These are phyloP conservation scores for Labeo calbasu DNA, from an alignment of 2,797 vertebrate species.

Conservation along the genomic window DNA sequence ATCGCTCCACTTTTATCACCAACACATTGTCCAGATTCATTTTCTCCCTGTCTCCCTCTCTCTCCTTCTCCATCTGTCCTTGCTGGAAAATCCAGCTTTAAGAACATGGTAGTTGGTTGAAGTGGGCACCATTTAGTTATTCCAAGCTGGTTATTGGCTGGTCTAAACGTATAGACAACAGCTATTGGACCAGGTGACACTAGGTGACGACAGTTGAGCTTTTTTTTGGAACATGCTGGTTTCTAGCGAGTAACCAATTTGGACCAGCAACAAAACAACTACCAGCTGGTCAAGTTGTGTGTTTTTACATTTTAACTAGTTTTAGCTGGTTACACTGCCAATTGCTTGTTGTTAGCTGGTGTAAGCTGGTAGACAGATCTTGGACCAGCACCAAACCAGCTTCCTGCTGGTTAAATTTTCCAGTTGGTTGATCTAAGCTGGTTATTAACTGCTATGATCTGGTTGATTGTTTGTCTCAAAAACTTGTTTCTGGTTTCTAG, in stretches of 20 bases:
- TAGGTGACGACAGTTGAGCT: background rate
- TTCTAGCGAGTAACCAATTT: background rate
- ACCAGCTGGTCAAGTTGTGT: no score
- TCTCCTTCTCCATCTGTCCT: background rate
- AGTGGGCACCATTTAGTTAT: background rate
- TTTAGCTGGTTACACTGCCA: background rate
- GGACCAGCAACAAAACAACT: no score
- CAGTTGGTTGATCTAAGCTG: background rate
- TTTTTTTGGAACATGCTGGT: background rate
- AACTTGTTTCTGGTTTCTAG: background rate
- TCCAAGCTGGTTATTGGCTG: background rate
- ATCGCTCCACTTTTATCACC: background rate
- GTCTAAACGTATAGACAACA: background rate
- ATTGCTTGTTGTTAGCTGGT: background rate
- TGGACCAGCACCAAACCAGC: background rate
- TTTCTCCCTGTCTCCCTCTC: background rate
- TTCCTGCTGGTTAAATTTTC: background rate
- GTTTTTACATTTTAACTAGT: background rate
- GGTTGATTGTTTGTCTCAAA: background rate
- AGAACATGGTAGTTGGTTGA: background rate
- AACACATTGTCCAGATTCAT: constrained; percentile 17
- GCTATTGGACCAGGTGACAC: background rate
- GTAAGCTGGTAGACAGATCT: background rate
- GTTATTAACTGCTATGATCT: background rate
- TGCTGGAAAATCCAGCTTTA: background rate